Percentiles rank a stretch among this genome's conserved stretches.
phyloP scores from a whole-genome alignment of 2,888 invertebrate genomes.

The Brachynemurus nebulosus region DNA sequence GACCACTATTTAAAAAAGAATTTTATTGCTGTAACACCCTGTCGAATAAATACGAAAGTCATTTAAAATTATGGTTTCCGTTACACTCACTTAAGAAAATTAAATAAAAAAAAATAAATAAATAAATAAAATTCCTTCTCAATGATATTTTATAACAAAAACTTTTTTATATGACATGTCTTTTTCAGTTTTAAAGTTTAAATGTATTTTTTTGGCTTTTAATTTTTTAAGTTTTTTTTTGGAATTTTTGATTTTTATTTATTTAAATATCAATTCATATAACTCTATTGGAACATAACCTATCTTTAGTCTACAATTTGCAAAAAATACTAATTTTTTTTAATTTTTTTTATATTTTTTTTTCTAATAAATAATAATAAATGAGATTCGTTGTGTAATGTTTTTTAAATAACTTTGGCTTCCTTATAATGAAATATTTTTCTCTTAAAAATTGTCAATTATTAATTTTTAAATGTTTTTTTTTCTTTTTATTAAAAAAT shows the following conservation, averaged over 20 bases:
- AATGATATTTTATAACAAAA: too few species aligned
- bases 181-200: too few species aligned
- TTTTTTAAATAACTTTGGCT: constrained; percentile 2
- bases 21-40: too few species aligned
- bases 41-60: too few species aligned
- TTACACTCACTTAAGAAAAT: too few species aligned
- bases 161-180: too few species aligned
- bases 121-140: too few species aligned
- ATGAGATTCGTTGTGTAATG: constrained; percentile 1
- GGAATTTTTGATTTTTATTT: not conserved
- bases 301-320: not conserved
- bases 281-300: not conserved
- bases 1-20: too few species aligned
- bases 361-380: not conserved
- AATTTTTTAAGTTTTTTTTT: not conserved
- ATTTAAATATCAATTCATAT: not conserved
- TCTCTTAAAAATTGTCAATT: too few species aligned
- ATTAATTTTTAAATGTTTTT: not conserved
- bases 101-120: too few species aligned
- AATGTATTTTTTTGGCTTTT: too few species aligned
- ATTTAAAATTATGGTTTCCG: too few species aligned
- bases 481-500: not conserved
- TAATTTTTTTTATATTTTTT: not conserved
- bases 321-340: not conserved
- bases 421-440: not conserved